Evolutionary conservation across 2,797 vertebrate species (phyloP), one percentile per base, ranked within the genome.

Genomic region (Agapornis canus): DNA sequence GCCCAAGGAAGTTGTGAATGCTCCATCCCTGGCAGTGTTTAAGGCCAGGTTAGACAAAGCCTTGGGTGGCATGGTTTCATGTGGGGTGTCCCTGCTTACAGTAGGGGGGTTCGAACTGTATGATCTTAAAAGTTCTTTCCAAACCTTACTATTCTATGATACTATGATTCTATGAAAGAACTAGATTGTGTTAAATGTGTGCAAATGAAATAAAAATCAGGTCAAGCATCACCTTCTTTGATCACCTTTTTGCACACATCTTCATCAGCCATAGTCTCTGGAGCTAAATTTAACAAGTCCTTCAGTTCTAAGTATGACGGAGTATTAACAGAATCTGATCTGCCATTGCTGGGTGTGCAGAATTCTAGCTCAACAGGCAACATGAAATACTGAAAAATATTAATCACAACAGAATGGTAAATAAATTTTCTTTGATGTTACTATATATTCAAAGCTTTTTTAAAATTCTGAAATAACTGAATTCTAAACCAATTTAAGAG

Each of bases 371-470:
- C 87, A 87, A 89, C 35, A 40, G 97, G 97, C 68, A 99, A 96
- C 96, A 97, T 42, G 70, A 98, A 96, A 72, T 95, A 95, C 99
- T 99, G 86, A 80, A 96, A 97, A 88, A 84, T 61, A 40, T 88
- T 70, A 94, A 48, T 23, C n/a, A 94, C 31, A 94, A 27, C 31
- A 66, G 12, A 39, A 86, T 21, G 21, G 9, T 21, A 89, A 45
- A 23, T 76, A 77, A 76, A 40, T 66, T 54, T 63, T 21, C 10
- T 75, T 86, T 80, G 23, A 66, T 51, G 11, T n/a, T 54, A 63
- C 22, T 73, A 4, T 40, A 54, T 6, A 59, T 22, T 40, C 51
- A 51, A 49, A 78, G 21, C 15, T 60, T 79, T 69, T 76, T 51
- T 31, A 70, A 83, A 72, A 75, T 32, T 7, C 11, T 78, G 27